Conservation (phyloP, 2,888 invertebrate species). For the Aporophyla lueneburgensis region DNA sequence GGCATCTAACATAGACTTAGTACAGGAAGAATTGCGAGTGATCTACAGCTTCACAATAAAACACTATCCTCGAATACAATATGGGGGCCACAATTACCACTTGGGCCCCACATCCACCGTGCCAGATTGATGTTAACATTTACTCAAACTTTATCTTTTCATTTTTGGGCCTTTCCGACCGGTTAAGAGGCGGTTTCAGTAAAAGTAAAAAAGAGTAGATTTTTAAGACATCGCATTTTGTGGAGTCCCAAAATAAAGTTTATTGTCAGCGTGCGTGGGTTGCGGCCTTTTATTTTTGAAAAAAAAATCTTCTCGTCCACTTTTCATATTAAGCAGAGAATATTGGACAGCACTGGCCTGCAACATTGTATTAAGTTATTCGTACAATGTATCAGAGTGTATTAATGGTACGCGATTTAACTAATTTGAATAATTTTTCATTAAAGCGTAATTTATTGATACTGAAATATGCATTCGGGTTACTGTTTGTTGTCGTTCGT, state of each 20-base stretch:
- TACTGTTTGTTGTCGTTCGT: conserved; percentile 43
- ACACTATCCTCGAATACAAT: conserved; percentile 6
- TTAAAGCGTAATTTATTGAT: conserved; percentile 41
- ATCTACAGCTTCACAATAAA: conserved; percentile 13
- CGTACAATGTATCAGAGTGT: conserved; percentile 43
- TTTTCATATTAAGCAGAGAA: conserved; percentile 60
- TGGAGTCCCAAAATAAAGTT: conserved; percentile 85
- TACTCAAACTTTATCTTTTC: conserved; percentile 73
- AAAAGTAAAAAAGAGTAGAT: conserved; percentile 77
- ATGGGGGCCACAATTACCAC: conserved; percentile 53
- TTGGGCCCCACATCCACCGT: conserved; percentile 56
- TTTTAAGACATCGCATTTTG: conserved; percentile 79
- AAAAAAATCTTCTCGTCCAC: conserved; percentile 50
- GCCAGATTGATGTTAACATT: conserved; percentile 72
- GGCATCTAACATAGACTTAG: conserved; percentile 17
- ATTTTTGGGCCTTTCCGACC: conserved; percentile 78
- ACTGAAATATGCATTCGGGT: conserved; percentile 46
- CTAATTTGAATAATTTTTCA: conserved; percentile 62
- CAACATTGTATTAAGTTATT: conserved; percentile 60
- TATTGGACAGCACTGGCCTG: conserved; percentile 41
- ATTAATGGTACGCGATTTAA: conserved; percentile 59
- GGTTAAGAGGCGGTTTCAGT: conserved; percentile 78
- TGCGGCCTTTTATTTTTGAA: conserved; percentile 69
- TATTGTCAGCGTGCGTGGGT: conserved; percentile 83
- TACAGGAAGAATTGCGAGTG: conserved; percentile 23